Conservation (phyloP, 2,113 vertebrate species). For the Lathamus discolor region DNA sequence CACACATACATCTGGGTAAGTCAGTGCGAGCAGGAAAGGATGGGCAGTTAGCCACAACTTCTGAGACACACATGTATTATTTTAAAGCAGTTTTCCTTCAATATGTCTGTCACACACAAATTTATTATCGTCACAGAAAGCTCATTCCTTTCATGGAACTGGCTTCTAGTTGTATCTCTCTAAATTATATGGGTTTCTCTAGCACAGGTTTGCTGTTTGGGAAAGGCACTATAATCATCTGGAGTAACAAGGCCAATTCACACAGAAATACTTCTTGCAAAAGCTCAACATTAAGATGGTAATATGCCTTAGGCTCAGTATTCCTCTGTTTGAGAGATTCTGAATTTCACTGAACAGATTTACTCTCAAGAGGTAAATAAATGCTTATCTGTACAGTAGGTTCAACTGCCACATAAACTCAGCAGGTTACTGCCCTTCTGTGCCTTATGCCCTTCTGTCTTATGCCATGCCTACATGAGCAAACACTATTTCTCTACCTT, state of each 20-base stretch:
- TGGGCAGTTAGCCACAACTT: slow-evolving; percentile 42
- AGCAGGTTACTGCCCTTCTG: neutral
- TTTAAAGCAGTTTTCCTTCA: slow-evolving; percentile 23
- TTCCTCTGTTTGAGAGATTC: neutral
- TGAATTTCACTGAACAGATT: neutral
- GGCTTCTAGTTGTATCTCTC: neutral
- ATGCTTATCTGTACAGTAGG: neutral
- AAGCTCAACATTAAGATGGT: neutral
- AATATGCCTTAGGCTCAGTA: neutral
- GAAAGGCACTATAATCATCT: neutral
- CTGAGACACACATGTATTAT: slow-evolving; percentile 17
- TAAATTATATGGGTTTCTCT: neutral
- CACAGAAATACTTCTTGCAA: neutral
- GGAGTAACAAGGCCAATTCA: neutral
- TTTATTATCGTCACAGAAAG: slow-evolving; percentile 19
- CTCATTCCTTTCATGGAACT: slow-evolving; percentile 1
- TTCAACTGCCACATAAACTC: neutral
- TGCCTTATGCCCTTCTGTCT: neutral
- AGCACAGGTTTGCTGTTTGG: neutral
- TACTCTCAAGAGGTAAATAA: slow-evolving; percentile 8
- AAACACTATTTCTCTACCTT: neutral
- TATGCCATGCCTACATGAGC: neutral
- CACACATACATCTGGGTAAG: slow-evolving; percentile 38
- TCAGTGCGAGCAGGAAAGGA: neutral
- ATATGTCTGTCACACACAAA: neutral